phyloP scores from a whole-genome alignment of 2,888 invertebrate genomes.

The Cryptocephalus moraei region DNA sequence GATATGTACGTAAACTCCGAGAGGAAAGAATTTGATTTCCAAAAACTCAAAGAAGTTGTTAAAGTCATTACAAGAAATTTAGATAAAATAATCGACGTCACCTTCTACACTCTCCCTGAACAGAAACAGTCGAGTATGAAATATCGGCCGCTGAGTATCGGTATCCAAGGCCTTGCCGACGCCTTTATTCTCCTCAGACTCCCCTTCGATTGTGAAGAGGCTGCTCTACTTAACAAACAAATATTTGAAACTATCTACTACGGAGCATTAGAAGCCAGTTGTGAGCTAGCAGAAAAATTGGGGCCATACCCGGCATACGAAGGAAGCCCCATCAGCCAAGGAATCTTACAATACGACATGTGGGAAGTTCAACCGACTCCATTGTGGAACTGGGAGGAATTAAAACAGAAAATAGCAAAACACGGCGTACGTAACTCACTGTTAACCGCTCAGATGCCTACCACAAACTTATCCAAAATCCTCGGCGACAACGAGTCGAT shows the following conservation, averaged over 20 bases:
- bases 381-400: slow-evolving; percentile 78
- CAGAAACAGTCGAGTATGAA: slow-evolving; percentile 77
- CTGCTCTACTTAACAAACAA: slow-evolving; percentile 77
- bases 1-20: slow-evolving; percentile 80
- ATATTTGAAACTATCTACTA: slow-evolving; percentile 98
- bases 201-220: slow-evolving; percentile 85
- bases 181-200: slow-evolving; percentile 86
- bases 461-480: slow-evolving; percentile 97
- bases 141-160: slow-evolving; percentile 82
- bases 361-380: slow-evolving; percentile 83
- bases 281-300: slow-evolving; percentile 75
- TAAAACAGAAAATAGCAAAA: slow-evolving; percentile 77
- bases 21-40: slow-evolving; percentile 76
- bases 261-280: slow-evolving; percentile 92
- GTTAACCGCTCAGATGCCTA: slow-evolving; percentile 96
- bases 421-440: slow-evolving; percentile 85
- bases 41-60: slow-evolving; percentile 74
- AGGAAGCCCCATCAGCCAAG: slow-evolving; percentile 78
- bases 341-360: slow-evolving; percentile 88
- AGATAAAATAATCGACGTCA: slow-evolving; percentile 95
- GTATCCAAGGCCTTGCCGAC: slow-evolving; percentile 93
- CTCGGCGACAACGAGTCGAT: slow-evolving; percentile 97
- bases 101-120: slow-evolving; percentile 91
- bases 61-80: slow-evolving; percentile 84
- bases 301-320: slow-evolving; percentile 87